phyloP scores from a whole-genome alignment of 2,888 invertebrate species.

The Microdon myrmicae region DNA sequence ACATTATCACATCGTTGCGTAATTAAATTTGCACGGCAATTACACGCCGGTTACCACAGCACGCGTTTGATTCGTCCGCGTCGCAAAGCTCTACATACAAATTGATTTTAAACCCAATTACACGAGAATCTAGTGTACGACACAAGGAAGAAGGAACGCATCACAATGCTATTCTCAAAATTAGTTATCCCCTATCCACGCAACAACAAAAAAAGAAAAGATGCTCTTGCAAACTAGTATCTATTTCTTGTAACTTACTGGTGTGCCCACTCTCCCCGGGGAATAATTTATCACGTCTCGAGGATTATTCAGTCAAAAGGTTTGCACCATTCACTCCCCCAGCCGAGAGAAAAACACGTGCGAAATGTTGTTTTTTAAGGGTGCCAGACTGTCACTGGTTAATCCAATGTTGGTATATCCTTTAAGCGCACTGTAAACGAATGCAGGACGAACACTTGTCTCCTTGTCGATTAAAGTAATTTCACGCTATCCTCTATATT shows the following conservation, averaged over 20 bases:
- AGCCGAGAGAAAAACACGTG: conserved; percentile 53
- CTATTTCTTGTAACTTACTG: conserved; percentile 22
- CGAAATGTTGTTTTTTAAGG: conserved; percentile 49
- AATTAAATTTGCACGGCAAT: conserved; percentile 68
- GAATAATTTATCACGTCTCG: conserved; percentile 65
- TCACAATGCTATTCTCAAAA: conserved; percentile 19
- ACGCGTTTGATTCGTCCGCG: conserved; percentile 18
- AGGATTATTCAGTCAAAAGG: conserved; percentile 65
- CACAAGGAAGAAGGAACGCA: not conserved
- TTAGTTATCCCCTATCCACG: conserved; percentile 23
- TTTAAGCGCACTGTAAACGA: conserved; percentile 15
- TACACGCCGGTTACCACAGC: conserved; percentile 56
- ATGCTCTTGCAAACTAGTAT: conserved; percentile 39
- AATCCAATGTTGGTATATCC: conserved; percentile 35
- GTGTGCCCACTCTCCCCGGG: conserved; percentile 62
- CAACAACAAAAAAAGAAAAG: conserved; percentile 18
- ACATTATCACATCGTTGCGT: conserved; percentile 54
- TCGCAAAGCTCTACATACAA: conserved; percentile 55
- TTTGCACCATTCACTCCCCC: conserved; percentile 47
- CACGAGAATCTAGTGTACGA: conserved; percentile 4
- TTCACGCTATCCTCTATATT: conserved; percentile 59
- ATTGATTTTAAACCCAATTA: conserved; percentile 68
- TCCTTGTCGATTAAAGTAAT: conserved; percentile 60
- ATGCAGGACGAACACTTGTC: conserved; percentile 33
- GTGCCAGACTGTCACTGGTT: conserved; percentile 31